phyloP scores from a whole-genome alignment of 2,888 invertebrate species.

The Erebia aethiops region DNA sequence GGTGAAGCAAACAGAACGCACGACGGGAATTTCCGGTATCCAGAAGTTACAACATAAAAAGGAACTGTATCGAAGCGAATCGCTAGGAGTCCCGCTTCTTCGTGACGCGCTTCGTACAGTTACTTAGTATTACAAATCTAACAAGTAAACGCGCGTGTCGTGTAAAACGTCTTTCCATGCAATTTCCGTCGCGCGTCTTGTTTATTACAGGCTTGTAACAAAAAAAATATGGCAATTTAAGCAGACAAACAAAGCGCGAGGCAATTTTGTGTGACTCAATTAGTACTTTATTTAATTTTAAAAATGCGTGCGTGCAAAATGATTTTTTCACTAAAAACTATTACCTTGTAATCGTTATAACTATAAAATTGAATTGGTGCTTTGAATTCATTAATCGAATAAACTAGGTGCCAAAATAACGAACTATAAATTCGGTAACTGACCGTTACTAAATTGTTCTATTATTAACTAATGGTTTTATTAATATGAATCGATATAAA shows the following conservation, averaged over 20 bases:
- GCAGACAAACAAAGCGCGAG: constrained; percentile 28
- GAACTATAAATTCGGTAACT: not conserved
- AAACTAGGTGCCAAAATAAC: constrained; percentile 13
- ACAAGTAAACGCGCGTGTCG: no score
- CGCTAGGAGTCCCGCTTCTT: no score
- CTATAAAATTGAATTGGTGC: constrained; percentile 7
- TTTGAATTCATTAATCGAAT: constrained; percentile 5
- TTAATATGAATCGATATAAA: constrained; percentile 1
- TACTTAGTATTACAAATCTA: no score
- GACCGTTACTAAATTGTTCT: constrained; percentile 1
- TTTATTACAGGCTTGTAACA: not conserved
- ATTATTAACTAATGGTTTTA: not conserved
- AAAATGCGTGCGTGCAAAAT: constrained; percentile 23
- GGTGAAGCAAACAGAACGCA: no score
- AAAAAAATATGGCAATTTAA: constrained; percentile 23
- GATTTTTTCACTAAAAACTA: constrained; percentile 2
- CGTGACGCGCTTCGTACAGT: no score
- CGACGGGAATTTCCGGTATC: no score
- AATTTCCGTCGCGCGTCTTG: no score
- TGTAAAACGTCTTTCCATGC: no score
- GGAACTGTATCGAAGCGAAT: no score
- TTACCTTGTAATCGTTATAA: not conserved
- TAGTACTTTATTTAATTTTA: not conserved
- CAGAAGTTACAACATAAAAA: no score
- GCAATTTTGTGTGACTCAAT: constrained; percentile 27